Percentiles rank a stretch among this genome's conserved stretches.
Evolutionary conservation across 1,140 invertebrate genomes (phyloP).

Genomic region (Batillaria attramentaria): DNA sequence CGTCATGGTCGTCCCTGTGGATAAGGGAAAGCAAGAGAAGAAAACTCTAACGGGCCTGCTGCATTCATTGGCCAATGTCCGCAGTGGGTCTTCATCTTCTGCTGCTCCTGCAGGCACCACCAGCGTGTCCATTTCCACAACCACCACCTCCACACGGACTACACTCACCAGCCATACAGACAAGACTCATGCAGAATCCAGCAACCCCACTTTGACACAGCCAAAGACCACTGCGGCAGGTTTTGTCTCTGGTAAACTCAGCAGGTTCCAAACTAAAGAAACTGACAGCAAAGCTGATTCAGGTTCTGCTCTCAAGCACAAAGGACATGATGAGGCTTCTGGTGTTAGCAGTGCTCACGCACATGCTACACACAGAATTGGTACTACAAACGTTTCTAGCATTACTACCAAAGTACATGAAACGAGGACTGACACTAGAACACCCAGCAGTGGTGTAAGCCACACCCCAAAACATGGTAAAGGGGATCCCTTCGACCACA

Average conservation of each 20-base stretch:
- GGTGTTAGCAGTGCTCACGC: no score
- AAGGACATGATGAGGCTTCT: not conserved
- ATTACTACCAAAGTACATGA: no score
- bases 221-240: not conserved
- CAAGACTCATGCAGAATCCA: not conserved
- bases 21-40: conserved; percentile 8
- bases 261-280: not conserved
- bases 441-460: no score
- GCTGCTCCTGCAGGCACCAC: no score
- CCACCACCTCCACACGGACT: conserved; percentile 9
- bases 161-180: not conserved
- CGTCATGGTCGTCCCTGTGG: conserved; percentile 4
- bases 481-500: no score
- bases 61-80: conserved; percentile 30
- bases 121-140: not conserved
- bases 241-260: not conserved
- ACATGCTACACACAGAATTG: no score
- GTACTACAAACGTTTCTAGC: no score
- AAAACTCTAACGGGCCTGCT: conserved; percentile 33
- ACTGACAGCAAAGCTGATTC: not conserved
- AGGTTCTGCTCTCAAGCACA: not conserved
- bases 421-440: no score
- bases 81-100: not conserved
- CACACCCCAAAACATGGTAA: no score
- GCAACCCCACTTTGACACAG: not conserved